Evolutionary conservation across 1,140 invertebrate species (phyloP).

Genomic region (Macrostomum lignano): DNA sequence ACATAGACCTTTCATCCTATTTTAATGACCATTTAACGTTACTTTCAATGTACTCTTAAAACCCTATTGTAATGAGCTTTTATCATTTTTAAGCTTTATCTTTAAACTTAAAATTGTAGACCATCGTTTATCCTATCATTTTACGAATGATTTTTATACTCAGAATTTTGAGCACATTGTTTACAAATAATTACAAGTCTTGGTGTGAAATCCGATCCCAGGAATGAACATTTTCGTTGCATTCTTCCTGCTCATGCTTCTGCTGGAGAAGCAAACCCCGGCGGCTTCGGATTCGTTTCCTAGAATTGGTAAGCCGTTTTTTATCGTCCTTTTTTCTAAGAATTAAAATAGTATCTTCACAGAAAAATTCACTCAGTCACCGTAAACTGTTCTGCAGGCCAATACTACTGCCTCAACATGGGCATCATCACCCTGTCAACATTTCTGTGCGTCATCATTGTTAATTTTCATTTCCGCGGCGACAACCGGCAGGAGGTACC

Average conservation of each 20-base stretch:
- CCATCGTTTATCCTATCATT: too few relatives aligned
- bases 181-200: too few relatives aligned
- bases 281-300: slow-evolving; percentile 3
- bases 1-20: too few relatives aligned
- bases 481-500: slow-evolving; percentile 6
- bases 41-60: too few relatives aligned
- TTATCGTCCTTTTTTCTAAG: neutral
- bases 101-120: too few relatives aligned
- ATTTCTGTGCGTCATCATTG: slow-evolving; percentile 18
- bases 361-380: too few relatives aligned
- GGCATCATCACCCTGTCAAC: slow-evolving; percentile 26
- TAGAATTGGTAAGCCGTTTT: slow-evolving; percentile 2
- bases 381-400: too few relatives aligned
- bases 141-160: too few relatives aligned
- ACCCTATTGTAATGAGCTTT: too few relatives aligned
- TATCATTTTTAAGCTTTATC: too few relatives aligned
- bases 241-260: slow-evolving; percentile 19
- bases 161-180: neutral
- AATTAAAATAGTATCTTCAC: too few relatives aligned
- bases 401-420: slow-evolving; percentile 29
- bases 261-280: slow-evolving; percentile 14
- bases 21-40: too few relatives aligned
- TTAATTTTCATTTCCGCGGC: slow-evolving; percentile 9
- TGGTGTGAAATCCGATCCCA: slow-evolving; percentile 6
- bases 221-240: slow-evolving; percentile 28